Evolutionary conservation across 2,113 vertebrate species (phyloP).

Genomic region (Perognathus longimembris): DNA sequence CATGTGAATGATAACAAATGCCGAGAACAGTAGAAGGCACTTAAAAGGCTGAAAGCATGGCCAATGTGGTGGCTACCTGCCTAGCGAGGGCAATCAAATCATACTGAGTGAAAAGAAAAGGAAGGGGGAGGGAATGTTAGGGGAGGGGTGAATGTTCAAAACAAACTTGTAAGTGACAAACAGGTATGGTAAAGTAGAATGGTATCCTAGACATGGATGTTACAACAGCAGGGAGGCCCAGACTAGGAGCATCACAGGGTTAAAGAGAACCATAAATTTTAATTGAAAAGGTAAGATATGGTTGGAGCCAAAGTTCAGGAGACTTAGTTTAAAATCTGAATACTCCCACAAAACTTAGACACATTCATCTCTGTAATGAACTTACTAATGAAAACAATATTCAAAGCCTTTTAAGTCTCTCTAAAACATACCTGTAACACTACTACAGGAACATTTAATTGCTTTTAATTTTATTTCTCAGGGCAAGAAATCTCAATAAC

Average conservation of each 20-base stretch:
- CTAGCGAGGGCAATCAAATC: too few species aligned
- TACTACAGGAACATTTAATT: conserved; percentile 9
- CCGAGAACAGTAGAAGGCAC: neutral
- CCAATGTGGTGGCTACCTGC: too few species aligned
- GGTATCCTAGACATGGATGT: too few species aligned
- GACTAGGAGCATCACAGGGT: neutral
- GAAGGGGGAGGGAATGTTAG: neutral
- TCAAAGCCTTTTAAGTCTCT: conserved; percentile 48
- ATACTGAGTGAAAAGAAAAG: conserved; percentile 12
- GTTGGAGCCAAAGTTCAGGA: neutral
- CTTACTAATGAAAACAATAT: conserved; percentile 38
- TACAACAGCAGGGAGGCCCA: neutral
- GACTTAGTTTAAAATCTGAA: conserved; percentile 11
- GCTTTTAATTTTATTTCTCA: conserved; percentile 3
- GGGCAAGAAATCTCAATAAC: conserved; percentile 29
- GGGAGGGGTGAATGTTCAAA: neutral
- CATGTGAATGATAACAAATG: conserved; percentile 29
- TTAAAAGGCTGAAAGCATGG: neutral
- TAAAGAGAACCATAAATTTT: neutral
- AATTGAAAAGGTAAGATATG: neutral
- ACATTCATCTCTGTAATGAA: neutral
- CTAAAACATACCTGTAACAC: neutral
- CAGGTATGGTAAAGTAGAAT: neutral
- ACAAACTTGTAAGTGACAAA: neutral
- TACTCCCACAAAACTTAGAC: neutral